phyloP scores from a whole-genome alignment of 2,888 invertebrate species.

The Brachyptera risi region DNA sequence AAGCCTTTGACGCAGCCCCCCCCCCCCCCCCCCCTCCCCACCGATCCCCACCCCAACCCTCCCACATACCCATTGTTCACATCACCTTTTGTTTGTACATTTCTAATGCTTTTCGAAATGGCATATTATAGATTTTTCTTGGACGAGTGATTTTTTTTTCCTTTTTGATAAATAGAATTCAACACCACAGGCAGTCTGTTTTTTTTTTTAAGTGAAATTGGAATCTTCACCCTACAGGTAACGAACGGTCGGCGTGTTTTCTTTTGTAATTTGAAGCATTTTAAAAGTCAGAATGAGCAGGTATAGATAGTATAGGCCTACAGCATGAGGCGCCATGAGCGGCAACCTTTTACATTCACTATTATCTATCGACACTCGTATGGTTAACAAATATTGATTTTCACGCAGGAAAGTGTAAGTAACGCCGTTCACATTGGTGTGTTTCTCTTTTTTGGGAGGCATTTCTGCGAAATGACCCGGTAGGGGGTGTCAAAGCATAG shows the following conservation, averaged over 20 bases:
- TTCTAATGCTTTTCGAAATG: slow-evolving; percentile 9
- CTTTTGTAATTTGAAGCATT: slow-evolving; percentile 1
- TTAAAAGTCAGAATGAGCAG: neutral
- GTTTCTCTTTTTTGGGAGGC: neutral
- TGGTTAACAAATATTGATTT: slow-evolving; percentile 15
- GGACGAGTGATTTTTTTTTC: neutral
- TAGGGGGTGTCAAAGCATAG: neutral
- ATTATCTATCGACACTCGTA: too few relatives aligned
- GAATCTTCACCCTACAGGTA: neutral
- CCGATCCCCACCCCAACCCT: neutral
- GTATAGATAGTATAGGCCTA: neutral
- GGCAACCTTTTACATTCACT: neutral
- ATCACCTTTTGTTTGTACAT: neutral
- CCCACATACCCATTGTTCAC: slow-evolving; percentile 3
- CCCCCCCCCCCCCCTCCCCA: neutral
- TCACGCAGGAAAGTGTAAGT: slow-evolving; percentile 9
- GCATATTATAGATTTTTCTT: neutral
- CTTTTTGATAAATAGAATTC: neutral
- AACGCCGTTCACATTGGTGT: too few relatives aligned
- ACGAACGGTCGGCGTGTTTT: neutral
- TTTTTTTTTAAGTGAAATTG: neutral
- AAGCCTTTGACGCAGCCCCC: too few relatives aligned
- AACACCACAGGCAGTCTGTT: neutral
- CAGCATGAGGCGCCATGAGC: neutral
- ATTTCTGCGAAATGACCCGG: neutral